phyloP scores from a whole-genome alignment of 2,797 vertebrate species.

The Etheostoma nigrum region DNA sequence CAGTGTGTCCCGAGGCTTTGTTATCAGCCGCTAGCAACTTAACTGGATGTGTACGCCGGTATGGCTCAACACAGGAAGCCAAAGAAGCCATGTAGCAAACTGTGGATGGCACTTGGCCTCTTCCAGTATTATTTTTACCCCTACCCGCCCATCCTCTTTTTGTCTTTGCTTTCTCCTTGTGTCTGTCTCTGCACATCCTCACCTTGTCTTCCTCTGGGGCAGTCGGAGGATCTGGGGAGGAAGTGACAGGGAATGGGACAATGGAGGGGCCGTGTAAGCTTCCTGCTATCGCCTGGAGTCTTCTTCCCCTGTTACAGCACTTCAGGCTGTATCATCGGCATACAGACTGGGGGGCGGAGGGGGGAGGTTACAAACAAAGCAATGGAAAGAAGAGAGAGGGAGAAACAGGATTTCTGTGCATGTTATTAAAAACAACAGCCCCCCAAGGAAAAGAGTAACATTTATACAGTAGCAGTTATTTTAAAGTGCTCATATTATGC shows the following conservation, averaged over 20 bases:
- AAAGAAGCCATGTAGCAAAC: conserved; percentile 66
- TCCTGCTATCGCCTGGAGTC: conserved; percentile 74
- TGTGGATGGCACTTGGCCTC: conserved; percentile 64
- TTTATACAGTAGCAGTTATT: conserved; percentile 78
- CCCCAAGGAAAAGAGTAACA: conserved; percentile 73
- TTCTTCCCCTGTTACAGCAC: conserved; percentile 57
- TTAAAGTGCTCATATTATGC: conserved; percentile 19
- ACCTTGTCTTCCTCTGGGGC: conserved; percentile 80
- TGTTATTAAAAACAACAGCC: conserved; percentile 79
- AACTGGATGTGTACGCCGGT: conserved; percentile 69
- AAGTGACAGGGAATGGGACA: conserved; percentile 81
- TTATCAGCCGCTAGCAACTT: conserved; percentile 81
- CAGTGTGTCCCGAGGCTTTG: conserved; percentile 77
- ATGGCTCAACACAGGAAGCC: conserved; percentile 70
- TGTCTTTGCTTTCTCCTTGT: conserved; percentile 73
- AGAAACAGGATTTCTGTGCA: conserved; percentile 67
- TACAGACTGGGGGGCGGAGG: conserved; percentile 43
- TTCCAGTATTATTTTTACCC: conserved; percentile 71
- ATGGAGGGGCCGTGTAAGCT: conserved; percentile 77
- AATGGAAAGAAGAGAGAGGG: conserved; percentile 57
- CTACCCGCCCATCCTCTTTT: conserved; percentile 66
- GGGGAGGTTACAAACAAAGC: conserved; percentile 54
- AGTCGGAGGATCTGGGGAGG: conserved; percentile 69
- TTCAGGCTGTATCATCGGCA: conserved; percentile 67
- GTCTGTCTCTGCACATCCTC: conserved; percentile 80